Conservation (phyloP, 1,140 invertebrate species). For the Stenopsyche tienmushanensis region DNA sequence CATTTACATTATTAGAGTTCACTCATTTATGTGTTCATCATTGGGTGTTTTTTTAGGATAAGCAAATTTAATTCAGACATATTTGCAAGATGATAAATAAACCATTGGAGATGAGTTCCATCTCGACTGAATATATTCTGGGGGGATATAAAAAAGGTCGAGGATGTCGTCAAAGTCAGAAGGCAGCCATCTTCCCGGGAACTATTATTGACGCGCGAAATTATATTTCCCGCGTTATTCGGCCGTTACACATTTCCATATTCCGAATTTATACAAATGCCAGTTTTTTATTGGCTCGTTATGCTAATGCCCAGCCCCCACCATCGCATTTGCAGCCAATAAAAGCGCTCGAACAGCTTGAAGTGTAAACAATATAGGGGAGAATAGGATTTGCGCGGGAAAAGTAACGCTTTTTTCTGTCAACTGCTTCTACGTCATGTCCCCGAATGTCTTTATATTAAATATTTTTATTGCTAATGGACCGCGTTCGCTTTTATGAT, state of each 20-base stretch:
- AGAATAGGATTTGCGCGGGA: constrained; percentile 16
- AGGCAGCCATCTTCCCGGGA: neutral
- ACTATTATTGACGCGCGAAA: constrained; percentile 19
- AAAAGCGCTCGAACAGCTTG: constrained; percentile 21
- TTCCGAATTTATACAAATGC: constrained; percentile 29
- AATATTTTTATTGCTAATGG: too few relatives aligned
- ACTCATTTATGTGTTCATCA: too few relatives aligned
- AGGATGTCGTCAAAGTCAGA: neutral
- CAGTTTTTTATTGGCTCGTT: constrained; percentile 25
- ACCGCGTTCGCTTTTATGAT: too few relatives aligned
- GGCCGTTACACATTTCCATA: constrained; percentile 19
- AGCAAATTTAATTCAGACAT: too few relatives aligned
- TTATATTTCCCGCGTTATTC: constrained; percentile 9
- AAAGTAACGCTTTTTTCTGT: neutral
- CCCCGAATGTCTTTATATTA: neutral
- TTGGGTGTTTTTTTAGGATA: too few relatives aligned
- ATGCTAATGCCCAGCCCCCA: constrained; percentile 22
- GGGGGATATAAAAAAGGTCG: too few relatives aligned
- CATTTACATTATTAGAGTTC: too few relatives aligned
- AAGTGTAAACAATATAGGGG: constrained; percentile 15
- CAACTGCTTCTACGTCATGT: neutral
- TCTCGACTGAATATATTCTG: too few relatives aligned
- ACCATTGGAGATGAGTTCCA: too few relatives aligned
- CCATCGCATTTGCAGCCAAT: constrained; percentile 4
- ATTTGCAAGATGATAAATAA: too few relatives aligned